phyloP scores from a whole-genome alignment of 2,888 invertebrate species.

The Dromius quadrimaculatus region DNA sequence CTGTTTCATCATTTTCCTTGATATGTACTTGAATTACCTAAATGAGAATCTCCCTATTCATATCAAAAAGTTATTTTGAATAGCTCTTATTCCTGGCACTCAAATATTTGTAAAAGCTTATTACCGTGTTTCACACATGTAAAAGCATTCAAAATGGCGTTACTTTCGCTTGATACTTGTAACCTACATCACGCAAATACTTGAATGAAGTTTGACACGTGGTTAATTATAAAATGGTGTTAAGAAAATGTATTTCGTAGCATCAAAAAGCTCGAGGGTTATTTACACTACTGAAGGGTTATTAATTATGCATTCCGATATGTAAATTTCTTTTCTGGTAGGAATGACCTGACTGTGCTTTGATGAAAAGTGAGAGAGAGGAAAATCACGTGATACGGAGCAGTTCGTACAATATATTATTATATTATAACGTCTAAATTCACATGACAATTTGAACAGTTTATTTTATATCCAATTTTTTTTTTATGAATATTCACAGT shows the following conservation, averaged over 20 bases:
- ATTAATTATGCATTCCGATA: slow-evolving; percentile 46
- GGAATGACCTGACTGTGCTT: slow-evolving; percentile 6
- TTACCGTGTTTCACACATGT: not conserved
- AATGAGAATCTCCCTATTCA: too few relatives aligned
- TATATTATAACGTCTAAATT: too few relatives aligned
- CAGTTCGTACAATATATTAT: too few relatives aligned
- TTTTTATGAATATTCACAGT: too few relatives aligned
- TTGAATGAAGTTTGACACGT: slow-evolving; percentile 5
- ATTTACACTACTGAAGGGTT: slow-evolving; percentile 39
- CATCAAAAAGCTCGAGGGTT: slow-evolving; percentile 28
- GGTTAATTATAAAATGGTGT: slow-evolving; percentile 41
- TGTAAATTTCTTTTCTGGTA: slow-evolving; percentile 35
- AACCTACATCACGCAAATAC: slow-evolving; percentile 8
- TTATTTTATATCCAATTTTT: too few relatives aligned
- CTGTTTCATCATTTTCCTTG: too few relatives aligned
- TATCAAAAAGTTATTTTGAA: too few relatives aligned
- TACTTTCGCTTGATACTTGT: not conserved
- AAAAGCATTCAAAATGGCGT: not conserved
- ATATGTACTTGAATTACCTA: too few relatives aligned
- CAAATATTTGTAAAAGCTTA: not conserved
- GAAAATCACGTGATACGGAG: too few relatives aligned
- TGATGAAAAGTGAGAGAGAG: too few relatives aligned
- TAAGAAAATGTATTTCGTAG: slow-evolving; percentile 35
- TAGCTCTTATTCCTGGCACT: too few relatives aligned
- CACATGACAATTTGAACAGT: too few relatives aligned